These are phyloP conservation scores for Heliconius nattereri DNA, from an alignment of 1,140 invertebrate species.

Conservation along the genomic window DNA sequence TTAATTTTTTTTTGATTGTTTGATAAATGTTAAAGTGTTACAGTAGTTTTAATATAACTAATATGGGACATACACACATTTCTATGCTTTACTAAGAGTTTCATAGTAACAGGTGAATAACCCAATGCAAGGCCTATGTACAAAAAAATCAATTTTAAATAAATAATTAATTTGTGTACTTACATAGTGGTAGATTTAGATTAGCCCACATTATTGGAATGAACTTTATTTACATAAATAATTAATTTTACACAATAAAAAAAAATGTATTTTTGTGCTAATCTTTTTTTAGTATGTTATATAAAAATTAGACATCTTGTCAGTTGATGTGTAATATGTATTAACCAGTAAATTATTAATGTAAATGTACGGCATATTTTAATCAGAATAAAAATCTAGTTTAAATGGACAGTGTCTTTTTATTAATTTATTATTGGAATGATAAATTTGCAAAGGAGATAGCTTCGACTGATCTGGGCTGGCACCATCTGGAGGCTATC, in stretches of 20 bases:
- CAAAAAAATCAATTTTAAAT: background rate
- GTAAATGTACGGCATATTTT: conserved; percentile 30
- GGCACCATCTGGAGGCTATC: no score
- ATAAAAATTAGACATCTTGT: conserved; percentile 1
- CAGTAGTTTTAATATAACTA: background rate
- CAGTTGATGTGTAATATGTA: conserved; percentile 29
- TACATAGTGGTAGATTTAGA: background rate
- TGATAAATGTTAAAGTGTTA: conserved; percentile 1
- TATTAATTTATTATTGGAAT: background rate
- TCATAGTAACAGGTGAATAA: background rate
- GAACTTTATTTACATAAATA: conserved; percentile 5
- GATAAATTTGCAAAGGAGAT: no score
- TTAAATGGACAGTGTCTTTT: conserved; percentile 14
- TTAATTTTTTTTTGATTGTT: background rate
- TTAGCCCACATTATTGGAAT: background rate
- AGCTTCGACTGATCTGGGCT: no score
- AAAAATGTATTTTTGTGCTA: conserved; percentile 24
- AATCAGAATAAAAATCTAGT: conserved; percentile 39
- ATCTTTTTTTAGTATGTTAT: conserved; percentile 20
- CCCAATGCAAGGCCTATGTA: background rate
- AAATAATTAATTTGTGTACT: background rate
- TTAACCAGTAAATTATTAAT: conserved; percentile 33
- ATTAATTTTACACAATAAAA: conserved; percentile 6
- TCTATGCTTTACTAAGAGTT: background rate
- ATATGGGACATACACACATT: background rate